Evolutionary conservation across 2,888 invertebrate genomes (phyloP).

Genomic region (Orthosia cruda): DNA sequence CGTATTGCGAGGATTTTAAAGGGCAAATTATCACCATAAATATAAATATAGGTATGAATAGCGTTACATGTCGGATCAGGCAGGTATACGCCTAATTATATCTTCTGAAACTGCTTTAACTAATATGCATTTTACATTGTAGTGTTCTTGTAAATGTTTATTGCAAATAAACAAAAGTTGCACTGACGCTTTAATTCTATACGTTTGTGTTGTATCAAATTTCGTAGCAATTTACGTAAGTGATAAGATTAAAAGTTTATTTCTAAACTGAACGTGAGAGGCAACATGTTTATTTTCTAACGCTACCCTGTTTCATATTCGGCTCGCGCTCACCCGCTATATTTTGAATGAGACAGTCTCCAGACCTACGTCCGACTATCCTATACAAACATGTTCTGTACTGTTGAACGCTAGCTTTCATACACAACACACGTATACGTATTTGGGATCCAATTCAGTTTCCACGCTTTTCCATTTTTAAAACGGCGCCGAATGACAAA

Average conservation of each 20-base stretch:
- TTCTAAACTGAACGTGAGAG: constrained; percentile 23
- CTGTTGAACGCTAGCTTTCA: constrained; percentile 66
- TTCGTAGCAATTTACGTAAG: constrained; percentile 27
- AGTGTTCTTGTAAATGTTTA: constrained; percentile 34
- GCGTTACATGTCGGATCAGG: constrained; percentile 24
- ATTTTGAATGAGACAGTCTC: constrained; percentile 87
- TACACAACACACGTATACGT: constrained; percentile 52
- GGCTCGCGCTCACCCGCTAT: constrained; percentile 81
- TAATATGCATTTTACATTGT: constrained; percentile 61
- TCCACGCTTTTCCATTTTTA: constrained; percentile 62
- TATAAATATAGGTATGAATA: constrained; percentile 47
- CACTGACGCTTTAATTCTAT: constrained; percentile 1
- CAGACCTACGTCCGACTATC: constrained; percentile 82
- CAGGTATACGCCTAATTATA: constrained; percentile 42
- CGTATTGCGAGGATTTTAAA: constrained; percentile 73
- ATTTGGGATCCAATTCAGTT: constrained; percentile 49
- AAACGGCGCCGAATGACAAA: constrained; percentile 57
- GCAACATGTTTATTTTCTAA: constrained; percentile 75
- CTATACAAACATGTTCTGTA: constrained; percentile 76
- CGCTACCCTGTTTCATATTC: constrained; percentile 86
- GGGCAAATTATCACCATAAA: constrained; percentile 68
- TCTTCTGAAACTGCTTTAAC: constrained; percentile 21
- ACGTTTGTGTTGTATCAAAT: constrained; percentile 29
- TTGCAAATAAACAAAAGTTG: constrained; percentile 34
- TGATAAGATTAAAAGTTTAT: constrained; percentile 43